Evolutionary conservation across 2,888 invertebrate species (phyloP), one percentile per base, ranked within the genome.

Genomic region (Oligia strigilis): DNA sequence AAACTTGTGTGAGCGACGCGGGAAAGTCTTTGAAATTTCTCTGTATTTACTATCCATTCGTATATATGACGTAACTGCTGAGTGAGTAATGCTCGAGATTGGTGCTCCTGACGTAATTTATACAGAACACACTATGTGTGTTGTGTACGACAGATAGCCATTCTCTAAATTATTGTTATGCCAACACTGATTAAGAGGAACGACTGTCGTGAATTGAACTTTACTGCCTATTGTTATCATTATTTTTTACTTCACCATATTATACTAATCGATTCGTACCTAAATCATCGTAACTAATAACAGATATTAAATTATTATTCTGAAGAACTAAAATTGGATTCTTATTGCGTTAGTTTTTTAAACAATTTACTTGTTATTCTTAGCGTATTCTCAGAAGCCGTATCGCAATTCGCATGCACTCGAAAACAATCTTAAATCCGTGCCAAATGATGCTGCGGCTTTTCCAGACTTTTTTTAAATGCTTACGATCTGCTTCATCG

Each of bases 121-220:
- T 82, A 83, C 74, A 83, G 83, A 84, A 85, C 81, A 89, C 69
- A 82, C 71, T 72, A 69, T 83, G 78, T 78, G 78, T 78, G 80
- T 80, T 81, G 81, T 86, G 82, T 84, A 75, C 80, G 84, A 76
- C 77, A 84, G 88, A 86, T 84, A 89, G 86, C 82, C 80, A 86
- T 89, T 90, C 86, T 87, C 85, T 86, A 88, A 90, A 91, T 89
- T 88, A 86, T 87, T 90, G 88, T 89, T 88, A 85, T 87, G 85
- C 86, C 87, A 88, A 89, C 87, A 84, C 82, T 90, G 89, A 90
- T 92, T 88, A 89, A 79, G 86, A 88, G 62, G 74, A 87, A 90
- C 87, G 83, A 84, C 81, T 88, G 88, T 87, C 87, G 81, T 77
- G 76, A 87, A 90, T 83, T 90, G 79, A 89, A 88, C 90, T 89